Base-by-base conservation (phyloP, 2,797 vertebrate genomes). In the Perdix hodgsoniae region DNA sequence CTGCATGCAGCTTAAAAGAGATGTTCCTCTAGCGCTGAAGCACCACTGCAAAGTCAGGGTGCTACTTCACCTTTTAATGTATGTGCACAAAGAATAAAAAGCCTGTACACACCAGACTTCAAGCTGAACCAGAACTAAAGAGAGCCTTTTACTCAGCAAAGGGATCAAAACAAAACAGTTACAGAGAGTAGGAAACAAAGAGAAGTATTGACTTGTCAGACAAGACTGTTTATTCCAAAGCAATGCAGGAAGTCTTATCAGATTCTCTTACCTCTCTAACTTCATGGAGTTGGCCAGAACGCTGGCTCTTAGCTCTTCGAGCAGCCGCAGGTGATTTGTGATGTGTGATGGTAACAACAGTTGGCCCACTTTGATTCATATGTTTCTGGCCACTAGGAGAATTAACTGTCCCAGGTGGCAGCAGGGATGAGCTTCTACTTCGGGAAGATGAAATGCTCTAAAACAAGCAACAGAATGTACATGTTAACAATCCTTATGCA, bases 321-420 rank as follows among this genome's bases (percentile, higher is more conserved):
- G 98, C 98, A 1, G 99, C 98, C 49, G 98, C 99, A 90, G 99
- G 99, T 63, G 99, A 99, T 97, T 99, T 99, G 98, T 99, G 99
- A 97, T 99, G 99, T 35, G 99, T 99, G 97, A 99, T 97, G 95
- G 98, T 99, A 95, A 99, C 98, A 96, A 99, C 98, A 76, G 98
- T 96, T 72, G 98, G 98, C 70, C 98, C 98, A 8, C 97, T 92
- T 79, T 97, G 97, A 95, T 96, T 96, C 85, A 97, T 90, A 79
- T 98, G 98, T 94, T 98, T 99, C 97, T 98, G 99, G 91, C 97
- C 97, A 96, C 97, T 98, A 26, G 98, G 98, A 90, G 99, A 98
- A 96, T 96, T 97, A 97, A 96, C 97, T 50, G 98, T 98, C 87
- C 98, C 98, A 95, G 98, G 98, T 1, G 99, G 99, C 83, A 99